A percentile compares a stretch with the other conserved stretches of the same genome.
Conservation (phyloP, 2,888 invertebrate genomes). For the Brenthis daphne region DNA sequence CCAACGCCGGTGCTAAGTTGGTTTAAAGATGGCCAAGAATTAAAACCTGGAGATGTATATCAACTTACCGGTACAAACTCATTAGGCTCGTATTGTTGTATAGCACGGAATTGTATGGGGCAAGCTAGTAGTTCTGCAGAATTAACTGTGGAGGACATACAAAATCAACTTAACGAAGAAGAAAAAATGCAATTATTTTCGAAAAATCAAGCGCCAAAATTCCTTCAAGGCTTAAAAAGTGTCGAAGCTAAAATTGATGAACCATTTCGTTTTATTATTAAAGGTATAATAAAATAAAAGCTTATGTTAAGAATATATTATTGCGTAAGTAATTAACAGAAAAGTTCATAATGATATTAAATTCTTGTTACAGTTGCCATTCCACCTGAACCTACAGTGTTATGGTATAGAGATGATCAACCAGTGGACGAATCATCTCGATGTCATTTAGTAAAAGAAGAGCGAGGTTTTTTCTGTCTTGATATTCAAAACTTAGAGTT, state of each 20-base stretch:
- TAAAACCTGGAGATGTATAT: constrained; percentile 96
- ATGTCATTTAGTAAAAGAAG: constrained; percentile 86
- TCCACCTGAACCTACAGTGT: constrained; percentile 89
- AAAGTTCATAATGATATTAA: neutral
- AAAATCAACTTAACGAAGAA: constrained; percentile 93
- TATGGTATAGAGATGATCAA: constrained; percentile 95
- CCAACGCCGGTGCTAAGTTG: constrained; percentile 93
- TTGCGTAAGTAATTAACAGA: neutral
- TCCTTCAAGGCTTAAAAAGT: constrained; percentile 90
- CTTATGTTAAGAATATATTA: neutral
- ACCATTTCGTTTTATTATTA: constrained; percentile 89
- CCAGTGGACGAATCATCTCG: constrained; percentile 86
- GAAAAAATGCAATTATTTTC: constrained; percentile 89
- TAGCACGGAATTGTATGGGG: constrained; percentile 95
- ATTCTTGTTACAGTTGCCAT: constrained; percentile 84
- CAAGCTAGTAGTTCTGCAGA: constrained; percentile 93
- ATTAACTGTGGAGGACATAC: constrained; percentile 94
- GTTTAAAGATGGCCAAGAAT: constrained; percentile 96
- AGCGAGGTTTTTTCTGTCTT: constrained; percentile 87
- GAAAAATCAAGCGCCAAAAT: constrained; percentile 91
- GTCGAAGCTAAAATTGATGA: constrained; percentile 92
- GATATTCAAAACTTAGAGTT: constrained; percentile 89
- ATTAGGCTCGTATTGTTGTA: constrained; percentile 93
- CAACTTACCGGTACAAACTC: constrained; percentile 95
- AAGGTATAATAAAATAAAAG: constrained; percentile 80